Evolutionary conservation across 92 coral and sea anemone species (phyloP), one percentile per base, ranked within the genome.

Genomic region (Zoanthus sansibaricus): DNA sequence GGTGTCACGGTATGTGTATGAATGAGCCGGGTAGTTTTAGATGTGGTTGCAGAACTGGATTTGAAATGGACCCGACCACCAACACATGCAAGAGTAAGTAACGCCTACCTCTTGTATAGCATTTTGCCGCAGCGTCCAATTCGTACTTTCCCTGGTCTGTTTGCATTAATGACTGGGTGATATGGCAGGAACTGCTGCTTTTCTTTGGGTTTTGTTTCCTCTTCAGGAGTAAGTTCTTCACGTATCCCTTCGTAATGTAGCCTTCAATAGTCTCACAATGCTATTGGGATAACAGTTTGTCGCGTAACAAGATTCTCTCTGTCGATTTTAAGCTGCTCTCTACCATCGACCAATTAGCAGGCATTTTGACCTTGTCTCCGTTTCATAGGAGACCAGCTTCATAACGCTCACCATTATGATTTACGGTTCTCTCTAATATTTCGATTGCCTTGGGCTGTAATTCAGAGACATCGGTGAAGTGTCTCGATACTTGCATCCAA

Each of bases 21-120:
- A 97, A 97, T 68, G 90, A 91, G 4, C 91, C 86, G 33, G 99
- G 99, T 21, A 88, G 97, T 46, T 95, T 84, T 70, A 62, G 79
- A 37, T 97, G 99, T 72, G 87, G 86, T 9, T 97, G 99, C 72
- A 78, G 95, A 75, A 75, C 76, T 5, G 99, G 99, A 6, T 95
- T 66, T 86, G 70, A 83, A 0, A n/a, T 61, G 1, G 89, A 94
- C 21, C 52, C 93, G 9, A 87, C 79, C 75, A 94, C 94, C 94
- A 91, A 86, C 46, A 93, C 94, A 1, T 94, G 98, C 89, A 37
- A 88, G 69, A 91, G 98, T 94, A 71, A 93, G 96, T 94, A 16
- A 54, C 1, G 52, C 4, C 10, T 61, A 9, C 31, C 16, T 32
- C 44, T 61, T 9, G n/a, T n/a, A n/a, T n/a, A n/a, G 42, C 42